These are phyloP conservation scores for Myotis myotis DNA, from an alignment of 2,797 vertebrate genomes.

Conservation along the genomic window DNA sequence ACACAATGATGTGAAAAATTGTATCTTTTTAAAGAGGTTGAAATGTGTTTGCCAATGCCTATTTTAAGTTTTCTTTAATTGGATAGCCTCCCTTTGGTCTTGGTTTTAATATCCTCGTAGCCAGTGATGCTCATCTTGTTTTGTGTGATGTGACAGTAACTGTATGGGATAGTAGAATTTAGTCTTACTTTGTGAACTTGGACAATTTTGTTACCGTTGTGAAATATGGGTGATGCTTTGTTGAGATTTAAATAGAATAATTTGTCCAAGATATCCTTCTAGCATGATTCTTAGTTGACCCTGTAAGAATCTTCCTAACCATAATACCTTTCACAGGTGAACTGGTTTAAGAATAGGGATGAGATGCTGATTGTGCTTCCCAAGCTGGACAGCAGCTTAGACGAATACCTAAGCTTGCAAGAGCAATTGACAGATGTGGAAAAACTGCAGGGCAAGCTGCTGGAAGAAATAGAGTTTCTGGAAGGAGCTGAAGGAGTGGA, in stretches of 20 bases:
- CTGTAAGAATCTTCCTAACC: background rate
- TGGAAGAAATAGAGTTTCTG: conserved; percentile 94
- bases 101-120: background rate
- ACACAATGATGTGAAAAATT: background rate
- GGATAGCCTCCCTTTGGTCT: background rate
- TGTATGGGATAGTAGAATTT: background rate
- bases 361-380: conserved; percentile 96
- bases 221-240: background rate
- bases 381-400: conserved; percentile 93
- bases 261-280: background rate
- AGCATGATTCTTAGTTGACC: background rate
- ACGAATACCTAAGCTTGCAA: conserved; percentile 94
- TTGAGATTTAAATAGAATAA: conserved; percentile 23
- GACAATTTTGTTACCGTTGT: background rate
- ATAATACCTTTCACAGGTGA: conserved; percentile 88
- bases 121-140: background rate
- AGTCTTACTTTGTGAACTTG: conserved; percentile 1
- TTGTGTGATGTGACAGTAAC: background rate
- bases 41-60: background rate
- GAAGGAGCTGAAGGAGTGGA: conserved; percentile 94
- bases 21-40: background rate
- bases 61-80: background rate
- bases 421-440: conserved; percentile 94
- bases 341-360: conserved; percentile 99
- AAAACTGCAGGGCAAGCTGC: conserved; percentile 91